These are phyloP conservation scores for Dunckerocampus dactyliophorus DNA, from an alignment of 2,113 vertebrate species.

Conservation along the genomic window DNA sequence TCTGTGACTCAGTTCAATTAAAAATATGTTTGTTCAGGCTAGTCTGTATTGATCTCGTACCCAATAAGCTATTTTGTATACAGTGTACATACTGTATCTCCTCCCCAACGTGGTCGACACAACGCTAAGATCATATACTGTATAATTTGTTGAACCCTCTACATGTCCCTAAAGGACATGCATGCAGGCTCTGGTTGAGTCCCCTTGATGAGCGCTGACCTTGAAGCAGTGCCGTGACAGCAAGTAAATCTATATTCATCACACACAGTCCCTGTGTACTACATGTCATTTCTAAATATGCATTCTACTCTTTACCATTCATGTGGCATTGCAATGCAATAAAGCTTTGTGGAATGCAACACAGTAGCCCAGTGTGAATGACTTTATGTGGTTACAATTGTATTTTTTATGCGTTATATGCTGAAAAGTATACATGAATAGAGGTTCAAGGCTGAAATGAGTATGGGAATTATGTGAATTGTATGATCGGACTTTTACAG, in stretches of 20 bases:
- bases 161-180: neutral
- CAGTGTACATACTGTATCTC: too few species aligned
- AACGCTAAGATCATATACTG: too few species aligned
- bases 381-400: neutral
- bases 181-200: neutral
- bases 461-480: neutral
- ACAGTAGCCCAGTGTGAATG: neutral
- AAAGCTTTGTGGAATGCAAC: neutral
- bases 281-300: neutral
- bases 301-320: neutral
- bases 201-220: neutral
- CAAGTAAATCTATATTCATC: neutral
- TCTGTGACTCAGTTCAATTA: too few species aligned
- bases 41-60: too few species aligned
- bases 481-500: neutral
- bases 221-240: neutral
- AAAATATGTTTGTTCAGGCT: too few species aligned
- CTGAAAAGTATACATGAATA: neutral
- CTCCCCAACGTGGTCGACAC: too few species aligned
- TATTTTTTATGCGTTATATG: neutral
- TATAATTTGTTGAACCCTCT: neutral
- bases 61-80: too few species aligned
- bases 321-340: neutral
- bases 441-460: neutral
- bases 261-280: neutral